Evolutionary conservation across 1,140 invertebrate genomes (phyloP).

Genomic region (Sinonovacula constricta): DNA sequence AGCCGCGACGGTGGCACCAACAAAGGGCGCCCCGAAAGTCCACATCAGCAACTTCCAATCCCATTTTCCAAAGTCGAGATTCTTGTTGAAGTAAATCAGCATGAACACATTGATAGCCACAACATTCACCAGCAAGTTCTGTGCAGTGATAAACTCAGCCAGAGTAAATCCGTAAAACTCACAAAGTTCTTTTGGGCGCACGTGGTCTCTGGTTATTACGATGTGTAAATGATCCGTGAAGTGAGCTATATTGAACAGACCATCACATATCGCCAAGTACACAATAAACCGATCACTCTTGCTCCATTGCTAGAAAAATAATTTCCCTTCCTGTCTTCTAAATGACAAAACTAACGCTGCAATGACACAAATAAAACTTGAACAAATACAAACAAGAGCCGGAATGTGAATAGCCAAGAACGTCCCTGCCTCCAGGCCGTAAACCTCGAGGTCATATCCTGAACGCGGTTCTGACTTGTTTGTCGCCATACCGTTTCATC

Average conservation of each 20-base stretch:
- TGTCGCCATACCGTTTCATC: no score
- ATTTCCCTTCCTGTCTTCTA: slow-evolving; percentile 1
- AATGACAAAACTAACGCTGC: slow-evolving; percentile 18
- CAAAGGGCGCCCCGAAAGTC: slow-evolving; percentile 31
- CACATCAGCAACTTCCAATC: no score
- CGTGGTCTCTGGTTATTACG: slow-evolving; percentile 18
- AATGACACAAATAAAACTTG: slow-evolving; percentile 33
- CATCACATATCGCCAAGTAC: slow-evolving; percentile 43
- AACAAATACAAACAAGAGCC: slow-evolving; percentile 34
- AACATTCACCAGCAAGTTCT: slow-evolving; percentile 20
- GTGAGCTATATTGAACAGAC: slow-evolving; percentile 47
- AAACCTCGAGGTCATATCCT: slow-evolving; percentile 30
- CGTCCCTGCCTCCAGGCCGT: slow-evolving; percentile 24
- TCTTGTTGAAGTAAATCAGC: slow-evolving; percentile 41
- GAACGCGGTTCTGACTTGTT: no score
- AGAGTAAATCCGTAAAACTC: slow-evolving; percentile 36
- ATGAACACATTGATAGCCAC: slow-evolving; percentile 35
- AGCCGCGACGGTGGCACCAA: slow-evolving; percentile 14
- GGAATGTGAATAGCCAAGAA: slow-evolving; percentile 43
- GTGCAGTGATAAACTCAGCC: slow-evolving; percentile 9
- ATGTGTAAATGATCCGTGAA: slow-evolving; percentile 40
- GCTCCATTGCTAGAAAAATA: slow-evolving; percentile 31
- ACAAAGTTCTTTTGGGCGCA: slow-evolving; percentile 35
- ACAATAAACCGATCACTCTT: slow-evolving; percentile 45
- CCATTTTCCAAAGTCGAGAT: no score